Evolutionary conservation across 2,888 invertebrate species (phyloP).

Genomic region (Lasiommata megera): DNA sequence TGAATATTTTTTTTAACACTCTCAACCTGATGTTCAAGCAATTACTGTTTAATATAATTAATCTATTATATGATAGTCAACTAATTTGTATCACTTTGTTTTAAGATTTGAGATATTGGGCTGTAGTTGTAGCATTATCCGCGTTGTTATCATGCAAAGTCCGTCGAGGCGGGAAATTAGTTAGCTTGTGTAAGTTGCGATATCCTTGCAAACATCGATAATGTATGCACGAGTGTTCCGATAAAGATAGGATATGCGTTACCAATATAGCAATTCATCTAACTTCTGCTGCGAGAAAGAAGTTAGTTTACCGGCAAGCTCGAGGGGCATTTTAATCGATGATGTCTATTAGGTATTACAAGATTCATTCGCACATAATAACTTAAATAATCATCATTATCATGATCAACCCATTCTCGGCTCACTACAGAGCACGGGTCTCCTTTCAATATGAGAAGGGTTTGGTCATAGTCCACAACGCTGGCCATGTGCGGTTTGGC

Average conservation of each 20-base stretch:
- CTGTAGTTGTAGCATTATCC: conserved; percentile 28
- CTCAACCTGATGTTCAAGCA: not conserved
- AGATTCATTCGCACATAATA: no score
- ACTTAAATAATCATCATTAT: no score
- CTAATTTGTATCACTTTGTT: not conserved
- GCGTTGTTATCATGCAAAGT: conserved; percentile 31
- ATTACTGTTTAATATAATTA: not conserved
- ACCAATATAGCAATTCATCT: not conserved
- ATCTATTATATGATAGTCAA: not conserved
- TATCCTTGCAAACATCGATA: conserved; percentile 17
- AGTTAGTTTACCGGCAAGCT: not conserved
- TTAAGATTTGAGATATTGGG: conserved; percentile 9
- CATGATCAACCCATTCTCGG: no score
- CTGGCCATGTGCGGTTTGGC: no score
- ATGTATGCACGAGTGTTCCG: conserved; percentile 4
- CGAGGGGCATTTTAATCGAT: not conserved
- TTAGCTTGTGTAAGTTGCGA: conserved; percentile 29
- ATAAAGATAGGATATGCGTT: not conserved
- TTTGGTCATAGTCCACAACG: no score
- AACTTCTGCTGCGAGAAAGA: not conserved
- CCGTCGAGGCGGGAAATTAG: conserved; percentile 29
- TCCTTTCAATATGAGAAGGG: no score
- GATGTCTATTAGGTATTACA: no score
- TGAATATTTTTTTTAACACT: not conserved
- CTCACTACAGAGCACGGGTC: no score